Evolutionary conservation across 2,113 vertebrate species (phyloP).

Genomic region (Verasper variegatus): DNA sequence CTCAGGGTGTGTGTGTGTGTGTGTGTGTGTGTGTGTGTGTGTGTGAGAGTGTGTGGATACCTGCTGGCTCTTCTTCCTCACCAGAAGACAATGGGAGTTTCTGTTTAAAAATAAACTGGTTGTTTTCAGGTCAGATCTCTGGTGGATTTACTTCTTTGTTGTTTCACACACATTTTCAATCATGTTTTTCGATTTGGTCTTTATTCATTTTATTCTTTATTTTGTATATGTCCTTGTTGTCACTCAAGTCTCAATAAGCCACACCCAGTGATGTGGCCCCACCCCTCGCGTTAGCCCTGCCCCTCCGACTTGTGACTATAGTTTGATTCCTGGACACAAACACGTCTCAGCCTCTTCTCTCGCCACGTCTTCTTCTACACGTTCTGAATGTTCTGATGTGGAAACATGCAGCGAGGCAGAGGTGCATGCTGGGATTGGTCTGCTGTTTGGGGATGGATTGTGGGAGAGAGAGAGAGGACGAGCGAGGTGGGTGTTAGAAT

Average conservation of each 20-base stretch:
- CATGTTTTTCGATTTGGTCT: not conserved
- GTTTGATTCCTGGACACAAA: not conserved
- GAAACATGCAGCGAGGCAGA: slow-evolving; percentile 57
- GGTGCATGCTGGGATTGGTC: slow-evolving; percentile 73
- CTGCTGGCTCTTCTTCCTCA: slow-evolving; percentile 10
- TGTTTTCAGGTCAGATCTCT: not conserved
- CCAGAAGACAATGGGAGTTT: slow-evolving; percentile 26
- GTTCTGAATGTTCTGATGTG: slow-evolving; percentile 30
- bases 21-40: slow-evolving; percentile 8
- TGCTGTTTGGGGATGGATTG: slow-evolving; percentile 52
- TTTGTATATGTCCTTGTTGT: not conserved
- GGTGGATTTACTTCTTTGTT: not conserved
- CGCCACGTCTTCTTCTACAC: too few relatives aligned
- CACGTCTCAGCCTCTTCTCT: not conserved
- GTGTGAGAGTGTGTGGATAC: not conserved
- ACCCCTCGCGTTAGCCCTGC: not conserved
- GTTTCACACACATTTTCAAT: not conserved
- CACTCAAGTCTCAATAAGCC: not conserved
- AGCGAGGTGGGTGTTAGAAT: slow-evolving; percentile 62
- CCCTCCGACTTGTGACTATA: not conserved
- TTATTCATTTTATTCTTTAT: not conserved
- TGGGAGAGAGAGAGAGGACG: slow-evolving; percentile 33
- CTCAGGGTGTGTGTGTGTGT: not conserved
- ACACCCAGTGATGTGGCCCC: not conserved
- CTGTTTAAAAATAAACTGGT: slow-evolving; percentile 25